phyloP scores from a whole-genome alignment of 2,888 invertebrate genomes.

The Brachycybe producta region DNA sequence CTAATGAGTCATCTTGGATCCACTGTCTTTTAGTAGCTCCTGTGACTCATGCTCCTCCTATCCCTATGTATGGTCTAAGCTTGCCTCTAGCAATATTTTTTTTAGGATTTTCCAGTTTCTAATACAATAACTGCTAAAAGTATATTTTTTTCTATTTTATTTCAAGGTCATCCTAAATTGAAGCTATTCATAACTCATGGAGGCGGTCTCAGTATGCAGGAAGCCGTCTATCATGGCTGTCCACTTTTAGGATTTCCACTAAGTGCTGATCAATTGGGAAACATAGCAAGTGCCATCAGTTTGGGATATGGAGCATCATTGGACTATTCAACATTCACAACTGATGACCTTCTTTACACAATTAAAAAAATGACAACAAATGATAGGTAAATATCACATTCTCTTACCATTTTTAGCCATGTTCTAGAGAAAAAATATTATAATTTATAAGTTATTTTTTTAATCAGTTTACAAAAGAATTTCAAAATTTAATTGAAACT shows the following conservation, averaged over 20 bases:
- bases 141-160: neutral
- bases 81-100: too few species aligned
- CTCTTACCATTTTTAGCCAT: too few species aligned
- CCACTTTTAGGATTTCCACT: constrained; percentile 15
- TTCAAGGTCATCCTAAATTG: constrained; percentile 3
- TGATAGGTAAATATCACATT: neutral
- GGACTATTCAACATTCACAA: neutral
- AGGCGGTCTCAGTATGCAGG: constrained; percentile 7
- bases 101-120: too few species aligned
- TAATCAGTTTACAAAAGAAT: too few species aligned
- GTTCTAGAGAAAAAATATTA: too few species aligned
- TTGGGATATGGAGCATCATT: neutral
- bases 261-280: constrained; percentile 8
- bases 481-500: too few species aligned
- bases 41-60: too few species aligned
- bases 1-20: too few species aligned
- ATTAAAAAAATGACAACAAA: neutral
- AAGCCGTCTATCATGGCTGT: constrained; percentile 9
- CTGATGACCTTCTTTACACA: neutral
- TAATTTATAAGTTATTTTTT: too few species aligned
- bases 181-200: constrained; percentile 12
- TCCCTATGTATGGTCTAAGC: too few species aligned
- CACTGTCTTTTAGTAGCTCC: too few species aligned
- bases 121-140: too few species aligned
- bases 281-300: neutral